phyloP scores from a whole-genome alignment of 2,888 invertebrate species.

The Dryocosmus kuriphilus region DNA sequence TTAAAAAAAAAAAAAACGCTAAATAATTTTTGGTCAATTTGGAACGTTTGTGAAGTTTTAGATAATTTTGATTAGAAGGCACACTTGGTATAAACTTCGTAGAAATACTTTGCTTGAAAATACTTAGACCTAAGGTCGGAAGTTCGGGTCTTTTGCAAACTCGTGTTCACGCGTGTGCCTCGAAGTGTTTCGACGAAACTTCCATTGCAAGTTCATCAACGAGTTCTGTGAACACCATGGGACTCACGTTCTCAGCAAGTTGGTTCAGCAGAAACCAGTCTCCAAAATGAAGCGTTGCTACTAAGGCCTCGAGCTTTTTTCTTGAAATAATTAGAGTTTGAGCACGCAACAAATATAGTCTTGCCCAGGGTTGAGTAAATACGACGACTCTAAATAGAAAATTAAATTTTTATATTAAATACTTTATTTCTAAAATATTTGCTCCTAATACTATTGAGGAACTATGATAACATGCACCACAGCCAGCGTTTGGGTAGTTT shows the following conservation, averaged over 20 bases:
- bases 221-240: conserved; percentile 83
- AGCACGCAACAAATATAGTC: conserved; percentile 82
- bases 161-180: background rate
- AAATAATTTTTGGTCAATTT: background rate
- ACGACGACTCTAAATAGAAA: conserved; percentile 75
- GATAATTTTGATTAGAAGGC: background rate
- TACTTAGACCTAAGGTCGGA: background rate
- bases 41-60: background rate
- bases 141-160: background rate
- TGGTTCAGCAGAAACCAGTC: conserved; percentile 90
- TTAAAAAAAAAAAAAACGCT: background rate
- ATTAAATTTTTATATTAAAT: conserved; percentile 5
- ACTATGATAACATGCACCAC: too few relatives aligned
- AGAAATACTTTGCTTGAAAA: background rate
- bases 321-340: conserved; percentile 80
- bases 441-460: too few relatives aligned
- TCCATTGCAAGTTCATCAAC: conserved; percentile 79
- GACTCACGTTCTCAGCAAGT: conserved; percentile 87
- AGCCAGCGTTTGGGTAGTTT: too few relatives aligned
- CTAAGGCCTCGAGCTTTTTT: conserved; percentile 79
- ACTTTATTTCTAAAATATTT: conserved; percentile 7
- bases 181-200: conserved; percentile 21
- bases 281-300: conserved; percentile 81
- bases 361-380: conserved; percentile 80
- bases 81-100: background rate